phyloP scores from a whole-genome alignment of 2,888 invertebrate species.

The Eupithecia subfuscata region DNA sequence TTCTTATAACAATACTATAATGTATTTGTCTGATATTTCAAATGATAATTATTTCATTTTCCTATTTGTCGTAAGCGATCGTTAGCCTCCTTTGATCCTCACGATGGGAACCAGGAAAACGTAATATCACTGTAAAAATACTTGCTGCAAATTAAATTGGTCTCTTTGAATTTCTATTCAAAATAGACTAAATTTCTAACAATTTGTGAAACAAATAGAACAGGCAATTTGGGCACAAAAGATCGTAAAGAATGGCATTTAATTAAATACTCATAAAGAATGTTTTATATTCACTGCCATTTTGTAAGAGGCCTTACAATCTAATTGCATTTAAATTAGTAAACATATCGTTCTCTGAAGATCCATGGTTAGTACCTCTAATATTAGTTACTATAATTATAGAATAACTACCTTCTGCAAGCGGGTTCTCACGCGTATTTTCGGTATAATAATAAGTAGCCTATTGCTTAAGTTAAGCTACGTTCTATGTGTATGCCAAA shows the following conservation, averaged over 20 bases:
- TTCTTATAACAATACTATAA: not conserved
- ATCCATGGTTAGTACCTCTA: not conserved
- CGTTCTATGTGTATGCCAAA: no score
- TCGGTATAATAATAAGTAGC: no score
- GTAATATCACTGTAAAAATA: constrained; percentile 13
- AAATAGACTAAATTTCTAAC: not conserved
- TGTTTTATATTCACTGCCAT: not conserved
- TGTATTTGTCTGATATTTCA: not conserved
- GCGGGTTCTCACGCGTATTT: no score
- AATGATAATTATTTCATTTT: not conserved
- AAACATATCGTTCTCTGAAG: not conserved
- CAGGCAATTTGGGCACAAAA: constrained; percentile 8
- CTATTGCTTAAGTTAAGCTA: no score
- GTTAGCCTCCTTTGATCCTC: not conserved
- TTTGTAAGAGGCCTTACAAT: not conserved
- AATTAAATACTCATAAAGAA: constrained; percentile 6
- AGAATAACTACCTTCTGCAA: no score
- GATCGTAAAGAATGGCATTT: constrained; percentile 8
- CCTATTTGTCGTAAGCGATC: not conserved
- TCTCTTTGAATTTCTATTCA: constrained; percentile 13
- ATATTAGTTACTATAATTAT: not conserved
- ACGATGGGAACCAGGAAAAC: not conserved
- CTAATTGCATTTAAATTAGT: constrained; percentile 1
- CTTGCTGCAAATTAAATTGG: constrained; percentile 30
- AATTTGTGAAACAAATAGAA: constrained; percentile 11